Percentiles rank a stretch among this genome's conserved stretches.
These are phyloP conservation scores for Dynastes maya DNA, from an alignment of 2,888 invertebrate genomes.

Conservation along the genomic window DNA sequence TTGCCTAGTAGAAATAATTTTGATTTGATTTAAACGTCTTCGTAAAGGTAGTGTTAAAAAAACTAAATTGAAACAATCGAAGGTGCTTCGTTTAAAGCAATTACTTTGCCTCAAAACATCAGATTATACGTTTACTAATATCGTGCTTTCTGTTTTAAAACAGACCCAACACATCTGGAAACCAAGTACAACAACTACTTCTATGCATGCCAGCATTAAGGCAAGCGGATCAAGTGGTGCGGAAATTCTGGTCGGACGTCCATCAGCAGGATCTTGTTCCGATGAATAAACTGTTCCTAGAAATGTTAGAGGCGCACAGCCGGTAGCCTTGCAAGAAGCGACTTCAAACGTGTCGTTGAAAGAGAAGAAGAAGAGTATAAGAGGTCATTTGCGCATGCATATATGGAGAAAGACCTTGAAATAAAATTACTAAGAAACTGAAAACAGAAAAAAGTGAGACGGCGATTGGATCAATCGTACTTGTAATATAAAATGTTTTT, in stretches of 20 bases:
- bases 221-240: conserved; percentile 90
- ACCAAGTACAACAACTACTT: conserved; percentile 88
- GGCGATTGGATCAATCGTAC: conserved; percentile 8
- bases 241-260: conserved; percentile 92
- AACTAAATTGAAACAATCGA: no score
- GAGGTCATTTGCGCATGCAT: not conserved
- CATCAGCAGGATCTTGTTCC: conserved; percentile 91
- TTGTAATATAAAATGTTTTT: conserved; percentile 40
- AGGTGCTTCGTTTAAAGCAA: no score
- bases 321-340: conserved; percentile 71
- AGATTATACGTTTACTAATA: no score
- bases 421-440: not conserved
- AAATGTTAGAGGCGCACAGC: conserved; percentile 91
- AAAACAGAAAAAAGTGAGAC: not conserved
- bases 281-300: conserved; percentile 97
- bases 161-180: conserved; percentile 82
- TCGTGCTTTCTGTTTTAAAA: not conserved
- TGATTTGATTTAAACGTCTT: no score
- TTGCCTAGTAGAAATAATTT: no score
- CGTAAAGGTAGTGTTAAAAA: no score
- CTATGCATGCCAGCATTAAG: conserved; percentile 90
- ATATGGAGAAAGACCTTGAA: not conserved
- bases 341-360: not conserved
- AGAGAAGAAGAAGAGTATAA: not conserved
- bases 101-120: no score